Base-by-base conservation (phyloP, 2,888 invertebrate genomes). In the Mythimna loreyi region DNA sequence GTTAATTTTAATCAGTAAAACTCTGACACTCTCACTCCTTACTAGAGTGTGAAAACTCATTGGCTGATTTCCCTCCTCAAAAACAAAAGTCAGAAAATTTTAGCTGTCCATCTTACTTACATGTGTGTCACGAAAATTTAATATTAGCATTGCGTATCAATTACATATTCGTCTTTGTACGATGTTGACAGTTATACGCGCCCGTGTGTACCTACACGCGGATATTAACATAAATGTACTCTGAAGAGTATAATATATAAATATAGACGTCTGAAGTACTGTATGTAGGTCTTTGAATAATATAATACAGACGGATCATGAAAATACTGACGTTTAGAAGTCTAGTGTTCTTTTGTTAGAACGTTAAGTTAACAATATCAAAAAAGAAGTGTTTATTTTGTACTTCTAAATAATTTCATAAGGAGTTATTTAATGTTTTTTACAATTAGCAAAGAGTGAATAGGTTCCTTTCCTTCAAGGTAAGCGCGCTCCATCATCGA, bases 191-290 rank as follows among this genome's bases (percentile, higher is more conserved):
- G 19, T 45, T 8, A 8, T n/a, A n/a, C 7, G 8, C 19, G 43
- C 2, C 43, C n/a, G 43, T 68, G 61, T 49, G 56, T 69, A 16
- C 36, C 2, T 55, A 40, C 59, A 3, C 21, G 11, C 1, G 25
- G 36, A 57, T 58, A 62, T 78, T 58, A 58, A 55, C 65, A 78
- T 66, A 25, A n/a, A 61, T 40, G 33, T 63, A 45, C 28, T 45
- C 13, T 5, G n/a, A 3, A 16, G 9, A 36, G 33, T 49, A 49
- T n/a, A n/a, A n/a, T n/a, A n/a, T 13, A 21, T 60, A 21, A 21
- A n/a, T 49, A 45, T 33, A 45, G 8, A 50, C n/a, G 13, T 40
- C n/a, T 55, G 50, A 52, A 45, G 9, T 49, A 30, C n/a, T 36
- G 16, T 30, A 33, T 19, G 45, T 28, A 45, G n/a, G 16, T 36